phyloP scores from a whole-genome alignment of 2,113 vertebrate species.

The Stegostoma tigrinum region DNA sequence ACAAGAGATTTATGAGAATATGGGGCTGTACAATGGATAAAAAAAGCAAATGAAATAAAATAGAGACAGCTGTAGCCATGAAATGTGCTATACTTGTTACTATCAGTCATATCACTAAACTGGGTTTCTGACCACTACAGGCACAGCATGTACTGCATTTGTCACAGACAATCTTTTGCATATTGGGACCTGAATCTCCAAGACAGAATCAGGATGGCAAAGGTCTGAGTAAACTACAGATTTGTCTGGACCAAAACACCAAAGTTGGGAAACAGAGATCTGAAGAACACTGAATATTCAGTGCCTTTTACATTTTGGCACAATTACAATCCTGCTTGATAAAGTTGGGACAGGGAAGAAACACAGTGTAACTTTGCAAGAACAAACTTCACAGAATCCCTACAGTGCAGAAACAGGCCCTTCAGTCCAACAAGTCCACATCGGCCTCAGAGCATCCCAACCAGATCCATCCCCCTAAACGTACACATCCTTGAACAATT shows the following conservation, averaged over 20 bases:
- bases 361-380: too few species aligned
- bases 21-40: not conserved
- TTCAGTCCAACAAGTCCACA: too few species aligned
- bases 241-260: not conserved
- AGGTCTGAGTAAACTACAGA: not conserved
- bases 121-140: not conserved
- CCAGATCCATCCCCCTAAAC: too few species aligned
- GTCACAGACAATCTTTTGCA: not conserved
- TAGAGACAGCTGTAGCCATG: not conserved
- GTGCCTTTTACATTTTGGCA: conserved; percentile 4
- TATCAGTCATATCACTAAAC: not conserved
- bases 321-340: not conserved
- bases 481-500: too few species aligned
- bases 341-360: too few species aligned
- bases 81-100: not conserved
- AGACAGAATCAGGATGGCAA: not conserved
- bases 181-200: not conserved
- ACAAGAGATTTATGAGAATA: not conserved
- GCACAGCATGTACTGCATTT: not conserved
- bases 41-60: not conserved
- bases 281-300: conserved; percentile 8
- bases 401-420: too few species aligned
- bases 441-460: too few species aligned
- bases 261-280: conserved; percentile 10
- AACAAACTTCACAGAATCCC: too few species aligned